Percentiles rank a stretch among this genome's conserved stretches.
Evolutionary conservation across 2,797 vertebrate species (phyloP).

Genomic region (Acrossocheilus fasciatus): DNA sequence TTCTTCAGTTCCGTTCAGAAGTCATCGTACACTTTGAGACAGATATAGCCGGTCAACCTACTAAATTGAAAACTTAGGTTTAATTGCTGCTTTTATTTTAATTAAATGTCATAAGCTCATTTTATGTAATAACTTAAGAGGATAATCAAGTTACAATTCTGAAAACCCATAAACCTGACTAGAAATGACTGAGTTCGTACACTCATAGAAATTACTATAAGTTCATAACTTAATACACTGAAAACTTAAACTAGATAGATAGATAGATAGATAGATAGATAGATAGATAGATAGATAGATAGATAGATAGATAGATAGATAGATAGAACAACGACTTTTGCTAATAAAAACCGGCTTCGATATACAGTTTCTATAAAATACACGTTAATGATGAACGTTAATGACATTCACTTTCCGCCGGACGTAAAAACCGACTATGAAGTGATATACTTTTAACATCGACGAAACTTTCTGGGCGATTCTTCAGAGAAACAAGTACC

Average conservation of each 20-base stretch:
- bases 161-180: neutral
- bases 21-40: neutral
- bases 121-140: neutral
- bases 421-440: neutral
- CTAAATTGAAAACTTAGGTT: neutral
- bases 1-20: neutral
- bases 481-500: conserved; percentile 6
- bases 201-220: neutral
- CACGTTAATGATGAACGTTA: neutral
- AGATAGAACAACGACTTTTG: neutral
- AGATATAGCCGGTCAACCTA: neutral
- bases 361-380: neutral
- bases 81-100: neutral
- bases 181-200: neutral
- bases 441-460: neutral
- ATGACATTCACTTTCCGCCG: neutral
- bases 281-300: conserved; percentile 22
- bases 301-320: conserved; percentile 25
- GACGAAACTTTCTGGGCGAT: neutral
- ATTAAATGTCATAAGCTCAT: neutral
- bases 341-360: neutral
- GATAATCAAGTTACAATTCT: neutral
- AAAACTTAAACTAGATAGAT: neutral
- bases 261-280: conserved; percentile 12
- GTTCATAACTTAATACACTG: neutral